Evolutionary conservation across 2,888 invertebrate genomes (phyloP).

Genomic region (Acrobasis consociella): DNA sequence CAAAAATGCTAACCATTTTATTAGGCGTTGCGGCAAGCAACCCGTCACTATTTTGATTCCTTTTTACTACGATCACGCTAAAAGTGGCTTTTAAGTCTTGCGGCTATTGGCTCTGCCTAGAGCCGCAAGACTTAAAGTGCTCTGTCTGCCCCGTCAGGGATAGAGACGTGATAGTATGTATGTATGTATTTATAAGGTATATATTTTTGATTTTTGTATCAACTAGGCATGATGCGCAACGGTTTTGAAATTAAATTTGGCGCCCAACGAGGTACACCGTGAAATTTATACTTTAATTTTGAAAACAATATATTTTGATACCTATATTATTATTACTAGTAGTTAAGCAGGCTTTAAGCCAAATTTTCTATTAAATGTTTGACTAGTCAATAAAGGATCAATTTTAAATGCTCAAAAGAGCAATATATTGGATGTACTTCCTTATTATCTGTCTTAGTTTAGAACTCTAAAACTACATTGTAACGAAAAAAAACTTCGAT

Average conservation of each 20-base stretch:
- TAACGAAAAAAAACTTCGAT: background rate
- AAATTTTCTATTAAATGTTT: conserved; percentile 7
- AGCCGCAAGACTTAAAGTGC: no score
- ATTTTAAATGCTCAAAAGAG: conserved; percentile 8
- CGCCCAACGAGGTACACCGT: background rate
- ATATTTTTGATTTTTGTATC: no score
- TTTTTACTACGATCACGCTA: no score
- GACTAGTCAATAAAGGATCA: conserved; percentile 5
- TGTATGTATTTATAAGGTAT: no score
- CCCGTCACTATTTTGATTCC: no score
- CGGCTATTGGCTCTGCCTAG: no score
- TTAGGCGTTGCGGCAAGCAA: no score
- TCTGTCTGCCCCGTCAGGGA: no score
- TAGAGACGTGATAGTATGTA: no score
- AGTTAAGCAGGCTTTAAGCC: background rate
- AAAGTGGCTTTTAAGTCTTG: no score
- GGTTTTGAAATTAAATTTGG: background rate
- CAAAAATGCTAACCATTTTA: no score
- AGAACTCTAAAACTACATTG: background rate
- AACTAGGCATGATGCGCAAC: no score
- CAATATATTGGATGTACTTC: conserved; percentile 7
- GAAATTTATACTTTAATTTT: background rate
- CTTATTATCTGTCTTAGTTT: background rate
- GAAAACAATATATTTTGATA: conserved; percentile 1
- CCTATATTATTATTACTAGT: background rate